These are phyloP conservation scores for Drosophila insularis DNA, from an alignment of 1,140 invertebrate genomes.

Conservation along the genomic window DNA sequence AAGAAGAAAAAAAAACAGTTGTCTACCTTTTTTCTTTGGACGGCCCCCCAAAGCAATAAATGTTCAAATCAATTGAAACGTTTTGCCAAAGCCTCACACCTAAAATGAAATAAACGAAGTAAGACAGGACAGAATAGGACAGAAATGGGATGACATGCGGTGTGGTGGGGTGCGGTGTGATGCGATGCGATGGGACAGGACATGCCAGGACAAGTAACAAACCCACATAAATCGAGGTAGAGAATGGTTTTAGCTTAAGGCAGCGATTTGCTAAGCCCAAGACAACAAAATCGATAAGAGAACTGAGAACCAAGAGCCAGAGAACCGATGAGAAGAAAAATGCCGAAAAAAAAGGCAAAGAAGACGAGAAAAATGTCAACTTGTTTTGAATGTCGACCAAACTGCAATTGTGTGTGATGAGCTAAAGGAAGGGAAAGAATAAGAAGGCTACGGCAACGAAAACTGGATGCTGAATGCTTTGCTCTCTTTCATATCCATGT, in stretches of 20 bases:
- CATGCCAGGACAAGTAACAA: slow-evolving; percentile 14
- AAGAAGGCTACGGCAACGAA: not conserved
- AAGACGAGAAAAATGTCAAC: slow-evolving; percentile 63
- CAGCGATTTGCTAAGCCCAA: slow-evolving; percentile 66
- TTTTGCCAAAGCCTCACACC: slow-evolving; percentile 75
- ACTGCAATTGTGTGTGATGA: slow-evolving; percentile 20
- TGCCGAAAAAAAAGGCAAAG: slow-evolving; percentile 44
- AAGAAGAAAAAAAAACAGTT: slow-evolving; percentile 61
- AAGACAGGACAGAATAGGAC: not conserved
- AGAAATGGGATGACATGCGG: not conserved
- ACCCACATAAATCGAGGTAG: slow-evolving; percentile 63
- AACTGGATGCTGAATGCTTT: slow-evolving; percentile 4
- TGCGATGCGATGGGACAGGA: not conserved
- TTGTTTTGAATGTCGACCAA: slow-evolving; percentile 69
- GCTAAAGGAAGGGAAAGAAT: slow-evolving; percentile 20
- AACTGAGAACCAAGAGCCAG: slow-evolving; percentile 22
- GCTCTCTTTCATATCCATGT: slow-evolving; percentile 13
- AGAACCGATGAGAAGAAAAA: slow-evolving; percentile 34
- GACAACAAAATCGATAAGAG: slow-evolving; percentile 73
- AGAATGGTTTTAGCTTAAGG: slow-evolving; percentile 72
- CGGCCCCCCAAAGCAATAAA: slow-evolving; percentile 66
- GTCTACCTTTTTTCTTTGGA: slow-evolving; percentile 57
- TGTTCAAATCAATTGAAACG: slow-evolving; percentile 79
- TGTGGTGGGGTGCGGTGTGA: no score
- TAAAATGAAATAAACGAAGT: not conserved